Evolutionary conservation across 2,113 vertebrate genomes (phyloP).

Genomic region (Macquaria ambigua): DNA sequence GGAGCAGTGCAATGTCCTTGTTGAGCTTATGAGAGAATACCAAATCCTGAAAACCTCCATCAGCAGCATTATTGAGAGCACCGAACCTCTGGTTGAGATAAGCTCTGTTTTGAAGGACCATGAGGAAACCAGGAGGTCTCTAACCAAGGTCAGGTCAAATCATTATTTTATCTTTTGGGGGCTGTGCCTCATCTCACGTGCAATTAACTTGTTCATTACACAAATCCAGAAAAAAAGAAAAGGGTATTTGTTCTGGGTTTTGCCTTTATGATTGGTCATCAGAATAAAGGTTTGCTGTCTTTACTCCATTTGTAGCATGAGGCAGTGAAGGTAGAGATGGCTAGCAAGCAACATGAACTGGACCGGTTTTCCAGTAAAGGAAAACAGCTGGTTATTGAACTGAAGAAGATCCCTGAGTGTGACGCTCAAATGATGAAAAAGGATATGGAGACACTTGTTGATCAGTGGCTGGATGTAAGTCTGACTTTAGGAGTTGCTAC

Average conservation of each 20-base stretch:
- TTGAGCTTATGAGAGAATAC: conserved; percentile 91
- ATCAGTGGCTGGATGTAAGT: conserved; percentile 98
- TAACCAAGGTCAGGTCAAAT: conserved; percentile 87
- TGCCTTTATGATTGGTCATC: not conserved
- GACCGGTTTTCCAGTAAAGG: conserved; percentile 92
- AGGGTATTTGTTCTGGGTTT: not conserved
- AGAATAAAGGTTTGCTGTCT: not conserved
- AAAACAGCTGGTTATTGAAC: conserved; percentile 89
- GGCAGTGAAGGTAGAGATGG: conserved; percentile 88
- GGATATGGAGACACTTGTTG: conserved; percentile 90
- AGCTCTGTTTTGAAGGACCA: conserved; percentile 89
- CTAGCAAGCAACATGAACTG: conserved; percentile 89
- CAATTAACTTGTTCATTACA: not conserved
- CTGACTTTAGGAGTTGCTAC: not conserved
- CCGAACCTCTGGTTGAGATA: conserved; percentile 84
- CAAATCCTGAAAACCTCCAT: conserved; percentile 89
- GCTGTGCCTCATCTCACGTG: not conserved
- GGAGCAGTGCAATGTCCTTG: conserved; percentile 90
- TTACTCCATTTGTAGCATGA: conserved; percentile 88
- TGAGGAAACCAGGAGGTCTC: conserved; percentile 89
- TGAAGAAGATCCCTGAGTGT: conserved; percentile 91
- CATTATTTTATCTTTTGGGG: not conserved
- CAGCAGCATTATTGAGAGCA: conserved; percentile 86
- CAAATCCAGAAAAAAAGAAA: not conserved
- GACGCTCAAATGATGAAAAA: conserved; percentile 85